Evolutionary conservation across 2,888 invertebrate genomes (phyloP).

Genomic region (Ditylenchus weischeri): DNA sequence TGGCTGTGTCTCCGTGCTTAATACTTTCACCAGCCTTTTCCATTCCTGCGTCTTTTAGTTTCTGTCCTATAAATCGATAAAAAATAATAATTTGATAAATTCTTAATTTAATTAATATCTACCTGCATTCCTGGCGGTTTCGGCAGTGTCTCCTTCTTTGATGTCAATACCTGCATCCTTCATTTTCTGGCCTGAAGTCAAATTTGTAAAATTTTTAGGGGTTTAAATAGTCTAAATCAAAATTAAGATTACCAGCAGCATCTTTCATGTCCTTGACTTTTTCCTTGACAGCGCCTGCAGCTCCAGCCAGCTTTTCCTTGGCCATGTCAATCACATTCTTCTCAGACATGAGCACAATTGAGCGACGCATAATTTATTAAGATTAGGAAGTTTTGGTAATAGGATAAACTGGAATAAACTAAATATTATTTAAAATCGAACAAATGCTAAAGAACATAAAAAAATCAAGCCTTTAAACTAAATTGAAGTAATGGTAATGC

Average conservation of each 20-base stretch:
- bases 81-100: too few species aligned
- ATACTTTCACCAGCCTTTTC: slow-evolving; percentile 2
- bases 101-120: too few species aligned
- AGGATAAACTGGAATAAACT: too few species aligned
- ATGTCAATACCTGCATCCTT: slow-evolving; percentile 8
- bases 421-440: too few species aligned
- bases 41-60: slow-evolving; percentile 6
- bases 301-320: slow-evolving; percentile 3
- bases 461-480: too few species aligned
- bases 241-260: not conserved
- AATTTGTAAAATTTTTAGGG: too few species aligned
- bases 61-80: not conserved
- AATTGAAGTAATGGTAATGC: too few species aligned
- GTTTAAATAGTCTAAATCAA: too few species aligned
- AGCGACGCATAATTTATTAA: not conserved
- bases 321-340: not conserved
- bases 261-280: slow-evolving; percentile 4
- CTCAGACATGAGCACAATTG: not conserved
- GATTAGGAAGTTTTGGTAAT: too few species aligned
- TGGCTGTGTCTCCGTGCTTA: slow-evolving; percentile 6
- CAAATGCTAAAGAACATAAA: too few species aligned
- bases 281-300: slow-evolving; percentile 5
- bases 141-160: slow-evolving; percentile 18
- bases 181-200: not conserved
- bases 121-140: slow-evolving; percentile 6